Conservation (phyloP, 2,797 vertebrate species). For the Anisognathus igniventris region DNA sequence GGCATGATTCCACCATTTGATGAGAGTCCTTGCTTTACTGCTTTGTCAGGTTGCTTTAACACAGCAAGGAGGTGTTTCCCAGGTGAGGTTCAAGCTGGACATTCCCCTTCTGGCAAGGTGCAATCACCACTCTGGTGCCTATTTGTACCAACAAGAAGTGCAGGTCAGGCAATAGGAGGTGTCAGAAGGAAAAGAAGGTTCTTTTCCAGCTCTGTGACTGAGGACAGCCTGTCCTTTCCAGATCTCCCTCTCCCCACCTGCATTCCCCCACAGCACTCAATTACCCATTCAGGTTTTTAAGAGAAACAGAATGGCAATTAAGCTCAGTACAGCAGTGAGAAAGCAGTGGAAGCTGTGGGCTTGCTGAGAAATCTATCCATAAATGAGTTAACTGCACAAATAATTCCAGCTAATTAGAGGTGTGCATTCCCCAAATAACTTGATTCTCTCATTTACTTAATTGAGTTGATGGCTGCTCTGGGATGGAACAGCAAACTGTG, state of each 20-base stretch:
- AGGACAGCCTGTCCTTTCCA: not conserved
- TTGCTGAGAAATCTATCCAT: constrained; percentile 50
- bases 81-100: not conserved
- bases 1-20: not conserved
- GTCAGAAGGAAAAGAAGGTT: not conserved
- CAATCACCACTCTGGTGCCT: rapidly evolving
- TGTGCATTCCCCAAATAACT: constrained; percentile 32
- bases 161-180: not conserved
- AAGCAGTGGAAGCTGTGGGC: not conserved
- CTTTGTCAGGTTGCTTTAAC: not conserved
- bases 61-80: not conserved
- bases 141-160: not conserved
- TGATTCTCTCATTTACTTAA: constrained; percentile 22
- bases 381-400: constrained; percentile 52
- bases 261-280: not conserved
- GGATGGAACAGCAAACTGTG: not conserved
- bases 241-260: not conserved
- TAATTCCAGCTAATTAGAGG: constrained; percentile 56
- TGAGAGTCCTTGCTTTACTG: rapidly evolving
- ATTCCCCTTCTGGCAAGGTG: not conserved
- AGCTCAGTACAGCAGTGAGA: not conserved
- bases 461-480: constrained; percentile 19
- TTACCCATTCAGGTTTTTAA: constrained; percentile 20
- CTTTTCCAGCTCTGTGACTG: not conserved
- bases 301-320: constrained; percentile 48